Evolutionary conservation across 2,113 vertebrate species (phyloP), one percentile per base, ranked within the genome.

Genomic region (Prunella himalayana): DNA sequence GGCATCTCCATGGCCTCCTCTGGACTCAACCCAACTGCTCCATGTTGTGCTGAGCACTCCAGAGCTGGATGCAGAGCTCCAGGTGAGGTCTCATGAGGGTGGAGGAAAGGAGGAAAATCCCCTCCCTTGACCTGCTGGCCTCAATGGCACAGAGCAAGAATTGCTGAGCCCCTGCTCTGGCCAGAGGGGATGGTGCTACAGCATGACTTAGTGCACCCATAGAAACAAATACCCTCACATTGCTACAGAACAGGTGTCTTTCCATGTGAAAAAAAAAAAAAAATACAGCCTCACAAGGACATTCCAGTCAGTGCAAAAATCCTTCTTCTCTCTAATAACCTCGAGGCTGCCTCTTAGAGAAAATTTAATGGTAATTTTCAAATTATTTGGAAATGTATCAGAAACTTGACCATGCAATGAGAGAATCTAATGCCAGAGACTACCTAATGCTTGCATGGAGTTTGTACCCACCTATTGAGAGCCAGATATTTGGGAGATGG

Each of bases 11-110:
- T 35, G 57, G 17, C 6, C 42, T 56, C 49, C 25, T 56, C 35
- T 64, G 57, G 1, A 4, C 17, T 63, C 0, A 0, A 2, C 41
- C 57, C 75, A 54, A 5, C 13, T 61, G 18, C 53, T 86, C 27
- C 53, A 19, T 1, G 37, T 33, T 11, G 15, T 22, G 45, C 63
- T 45, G 33, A 51, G 37, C 18, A 68, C 4, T 7, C 16, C 53
- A 68, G 45, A 60, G 37, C 11, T 51, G 54, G 9, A 5, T 31
- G 4, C 37, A 77, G 53, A 28, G 53, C 37, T 61, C 33, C 64
- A 61, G 39, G 9, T 27, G 63, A 69, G 44, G 15, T 44, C 39
- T 44, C 45, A 10, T 1, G 10, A 44, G 63, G 21, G 33, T 8
- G 33, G 45, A 28, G 27, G 1, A 59, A 14, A 77, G 22, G 27